Base-by-base conservation (phyloP, 2,797 vertebrate species). In the Phyllotis vaccarum region DNA sequence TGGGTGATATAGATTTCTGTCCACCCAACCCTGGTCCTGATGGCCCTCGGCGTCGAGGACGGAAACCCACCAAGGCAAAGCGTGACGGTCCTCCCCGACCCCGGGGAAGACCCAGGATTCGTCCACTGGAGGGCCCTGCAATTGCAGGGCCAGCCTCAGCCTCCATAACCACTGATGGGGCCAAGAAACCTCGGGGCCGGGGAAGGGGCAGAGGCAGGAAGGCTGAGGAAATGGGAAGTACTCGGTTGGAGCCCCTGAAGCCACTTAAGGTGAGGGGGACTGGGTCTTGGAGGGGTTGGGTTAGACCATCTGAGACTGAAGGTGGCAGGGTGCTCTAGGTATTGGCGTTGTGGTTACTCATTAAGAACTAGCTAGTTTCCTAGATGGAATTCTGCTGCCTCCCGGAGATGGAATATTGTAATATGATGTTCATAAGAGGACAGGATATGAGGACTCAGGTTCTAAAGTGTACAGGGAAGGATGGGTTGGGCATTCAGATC, bases 31-130 rank as follows among this genome's bases (percentile, higher is more conserved):
- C 99, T 2, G 97, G 98, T 96, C 99, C 99, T 13, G 98, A 99
- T 0, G 99, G 98, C 2, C 99, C 99, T 74, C 99, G 99, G 86
- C 99, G 99, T 89, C 98, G 99, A 19, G 99, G 99, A 37, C 98
- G 99, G 60, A 99, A 99, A 80, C 99, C 99, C 74, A 99, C 99
- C 17, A 99, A 99, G 97, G 99, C 99, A 74, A 99, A 99, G 95
- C 98, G 99, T 1, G 99, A 99, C 0, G 99, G 99, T 2, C 99
- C 99, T 0, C 99, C 99, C 0, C 98, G 99, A 24, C 99, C 99
- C 2, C 98, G 99, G 34, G 99, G 99, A 0, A 98, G 99, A 31
- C 99, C 99, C 5, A 98, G 99, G 9, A 99, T 99, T 95, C 99
- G 99, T 49, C 99, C 99, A 0, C 98, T 99, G 98, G 99, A 98